Percentiles rank a stretch among this genome's conserved stretches.
Evolutionary conservation across 2,797 vertebrate genomes (phyloP).

Genomic region (Botia kubotai): DNA sequence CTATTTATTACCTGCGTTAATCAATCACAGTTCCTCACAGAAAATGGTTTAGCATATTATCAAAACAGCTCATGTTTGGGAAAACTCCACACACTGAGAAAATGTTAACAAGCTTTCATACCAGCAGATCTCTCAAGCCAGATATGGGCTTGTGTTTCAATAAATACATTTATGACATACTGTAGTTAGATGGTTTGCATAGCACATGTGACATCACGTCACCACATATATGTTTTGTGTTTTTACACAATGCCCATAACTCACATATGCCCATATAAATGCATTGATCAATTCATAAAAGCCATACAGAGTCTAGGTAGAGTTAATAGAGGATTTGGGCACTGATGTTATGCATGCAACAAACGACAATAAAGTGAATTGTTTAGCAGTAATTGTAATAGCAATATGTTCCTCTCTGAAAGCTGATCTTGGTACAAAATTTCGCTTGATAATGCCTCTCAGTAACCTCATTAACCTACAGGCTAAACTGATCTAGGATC

Average conservation of each 20-base stretch:
- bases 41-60: slow-evolving; percentile 18
- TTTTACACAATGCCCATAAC: no score
- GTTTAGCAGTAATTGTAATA: no score
- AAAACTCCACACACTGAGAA: not conserved
- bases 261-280: slow-evolving; percentile 24
- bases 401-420: not conserved
- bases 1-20: slow-evolving; percentile 68
- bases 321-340: slow-evolving; percentile 5
- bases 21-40: slow-evolving; percentile 58
- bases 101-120: slow-evolving; percentile 31
- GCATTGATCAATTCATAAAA: slow-evolving; percentile 45
- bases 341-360: slow-evolving; percentile 5
- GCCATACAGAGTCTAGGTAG: slow-evolving; percentile 33
- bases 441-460: not conserved
- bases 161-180: slow-evolving; percentile 17
- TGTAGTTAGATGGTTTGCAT: slow-evolving; percentile 8
- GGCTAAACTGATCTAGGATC: slow-evolving; percentile 30
- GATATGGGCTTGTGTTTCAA: no score
- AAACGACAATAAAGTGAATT: slow-evolving; percentile 21
- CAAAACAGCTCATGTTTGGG: not conserved
- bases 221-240: not conserved
- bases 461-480: slow-evolving; percentile 4
- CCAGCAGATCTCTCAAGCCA: slow-evolving; percentile 13
- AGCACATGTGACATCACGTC: not conserved
- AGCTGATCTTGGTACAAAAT: slow-evolving; percentile 37